phyloP scores from a whole-genome alignment of 2,113 vertebrate genomes.

The Oreocharis arfaki region DNA sequence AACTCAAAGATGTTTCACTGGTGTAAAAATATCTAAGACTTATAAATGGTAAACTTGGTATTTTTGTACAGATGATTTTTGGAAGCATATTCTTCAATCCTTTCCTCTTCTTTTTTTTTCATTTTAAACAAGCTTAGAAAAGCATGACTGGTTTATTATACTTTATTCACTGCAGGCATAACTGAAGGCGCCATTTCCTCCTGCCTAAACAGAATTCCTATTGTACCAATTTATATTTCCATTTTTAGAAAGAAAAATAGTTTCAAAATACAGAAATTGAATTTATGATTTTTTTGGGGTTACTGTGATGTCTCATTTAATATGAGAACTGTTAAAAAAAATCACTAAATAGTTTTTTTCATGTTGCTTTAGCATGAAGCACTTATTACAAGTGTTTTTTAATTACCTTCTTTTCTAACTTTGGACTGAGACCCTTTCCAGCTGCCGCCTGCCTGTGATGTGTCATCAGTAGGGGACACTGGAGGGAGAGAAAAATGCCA shows the following conservation, averaged over 20 bases:
- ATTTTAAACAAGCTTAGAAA: slow-evolving; percentile 38
- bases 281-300: background rate
- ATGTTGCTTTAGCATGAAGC: background rate
- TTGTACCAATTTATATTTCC: background rate
- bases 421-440: background rate
- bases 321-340: background rate
- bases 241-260: background rate
- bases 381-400: background rate
- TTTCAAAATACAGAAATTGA: background rate
- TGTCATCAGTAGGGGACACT: background rate
- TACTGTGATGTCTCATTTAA: background rate
- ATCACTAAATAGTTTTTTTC: background rate
- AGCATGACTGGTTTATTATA: slow-evolving; percentile 3
- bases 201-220: slow-evolving; percentile 26
- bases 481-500: background rate
- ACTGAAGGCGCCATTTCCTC: background rate
- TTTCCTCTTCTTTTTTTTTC: background rate
- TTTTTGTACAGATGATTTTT: slow-evolving; percentile 31
- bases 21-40: slow-evolving; percentile 29
- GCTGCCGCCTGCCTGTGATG: background rate
- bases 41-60: slow-evolving; percentile 14
- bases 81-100: background rate
- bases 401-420: background rate
- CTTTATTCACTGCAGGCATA: slow-evolving; percentile 4
- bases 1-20: slow-evolving; percentile 22